Evolutionary conservation across 2,113 vertebrate species (phyloP).

Genomic region (Helogale parvula): DNA sequence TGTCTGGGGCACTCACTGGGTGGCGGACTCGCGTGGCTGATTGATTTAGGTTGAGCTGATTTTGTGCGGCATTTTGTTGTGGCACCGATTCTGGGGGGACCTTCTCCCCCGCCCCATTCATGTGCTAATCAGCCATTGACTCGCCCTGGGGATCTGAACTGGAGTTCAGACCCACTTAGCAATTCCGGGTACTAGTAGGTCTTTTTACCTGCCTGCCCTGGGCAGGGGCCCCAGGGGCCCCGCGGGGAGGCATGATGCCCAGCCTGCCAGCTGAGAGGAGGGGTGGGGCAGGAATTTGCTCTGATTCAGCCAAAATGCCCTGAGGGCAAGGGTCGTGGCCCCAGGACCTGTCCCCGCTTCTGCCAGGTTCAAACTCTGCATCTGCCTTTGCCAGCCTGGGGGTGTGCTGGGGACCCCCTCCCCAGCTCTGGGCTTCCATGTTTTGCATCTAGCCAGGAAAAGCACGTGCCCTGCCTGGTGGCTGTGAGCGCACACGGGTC

Average conservation of each 20-base stretch:
- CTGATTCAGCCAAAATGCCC: background rate
- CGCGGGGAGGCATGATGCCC: background rate
- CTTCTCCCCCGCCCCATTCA: background rate
- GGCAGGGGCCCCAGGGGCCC: background rate
- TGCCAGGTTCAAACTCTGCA: background rate
- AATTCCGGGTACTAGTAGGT: background rate
- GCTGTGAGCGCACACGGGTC: background rate
- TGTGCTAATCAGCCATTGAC: background rate
- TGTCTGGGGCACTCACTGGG: background rate
- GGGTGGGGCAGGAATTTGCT: background rate
- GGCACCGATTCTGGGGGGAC: background rate
- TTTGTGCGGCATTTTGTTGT: background rate
- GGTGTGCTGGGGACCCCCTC: too few species aligned
- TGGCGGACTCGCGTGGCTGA: background rate
- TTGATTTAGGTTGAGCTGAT: background rate
- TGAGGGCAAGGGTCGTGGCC: background rate
- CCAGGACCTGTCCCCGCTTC: background rate
- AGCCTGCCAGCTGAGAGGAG: fast-evolving
- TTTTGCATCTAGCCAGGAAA: background rate
- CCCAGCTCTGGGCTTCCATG: background rate
- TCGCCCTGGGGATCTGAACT: background rate
- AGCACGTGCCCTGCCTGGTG: background rate
- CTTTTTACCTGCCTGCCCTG: background rate
- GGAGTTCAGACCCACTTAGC: background rate
- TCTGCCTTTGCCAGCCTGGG: background rate